These are phyloP conservation scores for Varanus komodoensis DNA, from an alignment of 2,113 vertebrate species.

Conservation along the genomic window DNA sequence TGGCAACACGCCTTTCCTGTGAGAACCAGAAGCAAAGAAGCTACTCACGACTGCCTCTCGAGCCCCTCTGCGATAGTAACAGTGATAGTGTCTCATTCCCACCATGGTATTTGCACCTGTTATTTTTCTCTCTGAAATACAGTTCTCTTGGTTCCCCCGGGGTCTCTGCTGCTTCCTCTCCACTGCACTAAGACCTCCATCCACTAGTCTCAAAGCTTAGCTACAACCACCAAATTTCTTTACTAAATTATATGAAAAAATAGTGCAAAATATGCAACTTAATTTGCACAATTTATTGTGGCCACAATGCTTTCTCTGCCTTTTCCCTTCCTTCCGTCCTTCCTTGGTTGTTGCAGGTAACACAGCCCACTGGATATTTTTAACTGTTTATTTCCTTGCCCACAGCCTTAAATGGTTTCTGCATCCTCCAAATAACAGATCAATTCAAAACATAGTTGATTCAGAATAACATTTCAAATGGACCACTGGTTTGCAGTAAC, in stretches of 20 bases:
- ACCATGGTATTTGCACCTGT: neutral
- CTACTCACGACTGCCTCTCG: neutral
- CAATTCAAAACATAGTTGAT: neutral
- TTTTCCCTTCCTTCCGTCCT: neutral
- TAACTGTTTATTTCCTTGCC: neutral
- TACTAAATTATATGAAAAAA: neutral
- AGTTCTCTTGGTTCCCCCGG: neutral
- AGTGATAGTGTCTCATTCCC: neutral
- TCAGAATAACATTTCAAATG: neutral
- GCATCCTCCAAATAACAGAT: neutral
- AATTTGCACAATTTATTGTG: neutral
- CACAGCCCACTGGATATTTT: neutral
- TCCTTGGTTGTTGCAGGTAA: neutral
- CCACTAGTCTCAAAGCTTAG: neutral
- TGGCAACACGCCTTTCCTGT: neutral
- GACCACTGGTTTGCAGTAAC: neutral
- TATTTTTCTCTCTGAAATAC: neutral
- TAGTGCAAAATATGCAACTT: neutral
- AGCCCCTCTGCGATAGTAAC: neutral
- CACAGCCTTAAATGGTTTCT: neutral
- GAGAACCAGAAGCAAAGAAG: neutral
- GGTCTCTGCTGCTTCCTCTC: neutral
- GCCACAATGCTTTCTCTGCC: neutral
- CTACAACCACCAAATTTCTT: neutral
- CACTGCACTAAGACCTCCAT: neutral